Percentiles rank a stretch among this genome's conserved stretches.
Conservation (phyloP, 1,140 invertebrate species). For the Lineus longissimus region DNA sequence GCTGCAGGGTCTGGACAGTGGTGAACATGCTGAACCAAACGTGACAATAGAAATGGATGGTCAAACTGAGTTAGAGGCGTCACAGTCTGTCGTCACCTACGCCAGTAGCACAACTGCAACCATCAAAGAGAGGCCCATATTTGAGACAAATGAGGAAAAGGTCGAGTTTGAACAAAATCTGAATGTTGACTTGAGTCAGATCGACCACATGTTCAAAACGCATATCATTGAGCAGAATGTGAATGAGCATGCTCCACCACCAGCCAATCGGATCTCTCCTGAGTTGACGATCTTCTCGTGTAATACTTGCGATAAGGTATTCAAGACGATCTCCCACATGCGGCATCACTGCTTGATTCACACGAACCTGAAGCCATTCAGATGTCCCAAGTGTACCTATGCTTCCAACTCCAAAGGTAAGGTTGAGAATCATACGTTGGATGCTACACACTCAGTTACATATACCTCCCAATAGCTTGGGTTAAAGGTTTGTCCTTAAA, state of each 20-base stretch:
- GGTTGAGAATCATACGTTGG: no score
- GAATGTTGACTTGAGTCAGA: conserved; percentile 43
- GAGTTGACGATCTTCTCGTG: conserved; percentile 47
- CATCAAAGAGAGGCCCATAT: conserved; percentile 30
- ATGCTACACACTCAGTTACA: no score
- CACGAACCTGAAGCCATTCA: conserved; percentile 51
- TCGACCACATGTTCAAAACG: conserved; percentile 40
- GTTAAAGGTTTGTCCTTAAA: no score
- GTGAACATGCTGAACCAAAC: conserved; percentile 6
- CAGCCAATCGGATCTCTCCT: conserved; percentile 17
- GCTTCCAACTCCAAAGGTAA: conserved; percentile 49
- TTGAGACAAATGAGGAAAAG: conserved; percentile 40
- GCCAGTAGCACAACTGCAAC: background rate
- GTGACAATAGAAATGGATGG: background rate
- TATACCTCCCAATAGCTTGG: background rate
- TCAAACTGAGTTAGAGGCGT: background rate
- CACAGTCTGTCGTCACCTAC: background rate
- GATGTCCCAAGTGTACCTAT: conserved; percentile 50
- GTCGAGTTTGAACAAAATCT: conserved; percentile 38
- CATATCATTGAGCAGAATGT: conserved; percentile 49
- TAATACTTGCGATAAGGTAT: conserved; percentile 50
- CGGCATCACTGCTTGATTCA: conserved; percentile 51
- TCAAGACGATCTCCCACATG: conserved; percentile 52
- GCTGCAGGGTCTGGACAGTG: background rate
- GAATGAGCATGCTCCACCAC: conserved; percentile 32